phyloP scores from a whole-genome alignment of 1,140 invertebrate species.

The Drosophila ficusphila region DNA sequence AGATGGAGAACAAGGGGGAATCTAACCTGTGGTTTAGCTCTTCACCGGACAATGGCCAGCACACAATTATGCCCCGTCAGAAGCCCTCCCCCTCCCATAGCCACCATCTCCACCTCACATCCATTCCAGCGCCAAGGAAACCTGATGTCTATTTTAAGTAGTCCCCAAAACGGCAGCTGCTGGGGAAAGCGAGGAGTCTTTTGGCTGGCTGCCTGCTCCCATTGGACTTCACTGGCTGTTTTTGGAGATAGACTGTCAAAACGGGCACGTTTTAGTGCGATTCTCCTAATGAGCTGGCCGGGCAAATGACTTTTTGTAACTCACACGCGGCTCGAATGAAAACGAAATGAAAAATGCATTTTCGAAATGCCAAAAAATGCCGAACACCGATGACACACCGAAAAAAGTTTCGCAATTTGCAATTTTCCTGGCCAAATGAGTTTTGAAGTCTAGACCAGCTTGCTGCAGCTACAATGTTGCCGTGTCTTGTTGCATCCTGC shows the following conservation, averaged over 20 bases:
- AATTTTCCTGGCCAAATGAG: slow-evolving; percentile 44
- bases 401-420: slow-evolving; percentile 32
- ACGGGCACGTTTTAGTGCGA: slow-evolving; percentile 21
- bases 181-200: slow-evolving; percentile 3
- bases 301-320: slow-evolving; percentile 80
- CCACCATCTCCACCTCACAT: neutral
- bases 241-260: slow-evolving; percentile 45
- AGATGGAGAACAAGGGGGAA: neutral
- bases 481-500: slow-evolving; percentile 72
- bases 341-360: slow-evolving; percentile 76
- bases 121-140: slow-evolving; percentile 50
- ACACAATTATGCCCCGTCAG: neutral
- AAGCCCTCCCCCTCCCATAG: neutral
- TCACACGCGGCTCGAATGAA: slow-evolving; percentile 69
- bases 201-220: slow-evolving; percentile 43
- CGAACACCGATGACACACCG: slow-evolving; percentile 1
- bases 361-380: slow-evolving; percentile 50
- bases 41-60: slow-evolving; percentile 49
- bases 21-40: slow-evolving; percentile 36
- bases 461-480: slow-evolving; percentile 63
- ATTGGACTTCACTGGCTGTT: slow-evolving; percentile 19
- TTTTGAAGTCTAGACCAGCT: slow-evolving; percentile 41
- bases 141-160: slow-evolving; percentile 75
- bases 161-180: slow-evolving; percentile 32
- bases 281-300: slow-evolving; percentile 66